These are phyloP conservation scores for Cataglyphis livida DNA, from an alignment of 2,888 invertebrate species.

Conservation along the genomic window DNA sequence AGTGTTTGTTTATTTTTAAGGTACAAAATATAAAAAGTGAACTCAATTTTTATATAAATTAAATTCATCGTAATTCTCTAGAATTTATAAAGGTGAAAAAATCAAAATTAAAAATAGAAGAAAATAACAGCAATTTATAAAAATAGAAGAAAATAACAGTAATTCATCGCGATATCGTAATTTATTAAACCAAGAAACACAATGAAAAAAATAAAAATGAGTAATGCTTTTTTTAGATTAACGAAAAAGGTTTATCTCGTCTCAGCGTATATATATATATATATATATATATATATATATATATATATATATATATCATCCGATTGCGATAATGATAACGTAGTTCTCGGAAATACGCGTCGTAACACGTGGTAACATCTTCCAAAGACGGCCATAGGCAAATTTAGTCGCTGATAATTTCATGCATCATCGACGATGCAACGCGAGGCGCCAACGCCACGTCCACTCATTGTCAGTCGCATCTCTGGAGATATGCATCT, in stretches of 20 bases:
- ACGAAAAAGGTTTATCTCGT: background rate
- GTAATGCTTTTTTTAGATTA: background rate
- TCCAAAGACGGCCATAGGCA: slow-evolving; percentile 24
- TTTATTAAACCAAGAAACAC: background rate
- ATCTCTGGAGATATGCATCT: slow-evolving; percentile 40
- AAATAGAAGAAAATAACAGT: background rate
- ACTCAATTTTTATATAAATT: background rate
- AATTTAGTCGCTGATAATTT: slow-evolving; percentile 42
- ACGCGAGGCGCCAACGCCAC: slow-evolving; percentile 37
- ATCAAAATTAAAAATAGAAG: background rate
- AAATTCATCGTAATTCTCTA: background rate
- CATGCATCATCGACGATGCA: slow-evolving; percentile 42
- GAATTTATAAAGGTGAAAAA: background rate
- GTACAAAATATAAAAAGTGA: background rate
- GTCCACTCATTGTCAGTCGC: slow-evolving; percentile 32
- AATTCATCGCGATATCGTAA: background rate
- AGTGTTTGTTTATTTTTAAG: background rate
- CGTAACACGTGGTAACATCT: background rate
- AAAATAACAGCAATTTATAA: background rate
- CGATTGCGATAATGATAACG: slow-evolving; percentile 8
- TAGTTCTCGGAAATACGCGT: slow-evolving; percentile 1
- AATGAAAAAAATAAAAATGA: background rate
- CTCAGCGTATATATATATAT: background rate
- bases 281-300: background rate
- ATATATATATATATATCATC: background rate